Conservation (phyloP, 1,140 invertebrate species). For the Nasonia vitripennis region DNA sequence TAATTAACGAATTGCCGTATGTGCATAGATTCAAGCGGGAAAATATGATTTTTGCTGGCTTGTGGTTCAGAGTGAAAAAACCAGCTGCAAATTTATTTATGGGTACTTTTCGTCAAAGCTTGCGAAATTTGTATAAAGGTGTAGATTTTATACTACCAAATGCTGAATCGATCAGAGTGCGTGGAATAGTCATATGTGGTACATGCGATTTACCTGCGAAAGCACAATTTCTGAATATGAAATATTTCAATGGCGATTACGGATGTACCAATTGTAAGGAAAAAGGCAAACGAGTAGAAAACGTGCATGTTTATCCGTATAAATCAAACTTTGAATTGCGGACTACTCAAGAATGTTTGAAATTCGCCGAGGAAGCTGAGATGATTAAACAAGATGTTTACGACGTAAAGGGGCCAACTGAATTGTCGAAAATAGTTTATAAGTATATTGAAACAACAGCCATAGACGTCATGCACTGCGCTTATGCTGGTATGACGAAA, state of each 20-base stretch:
- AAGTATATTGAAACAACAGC: constrained; percentile 44
- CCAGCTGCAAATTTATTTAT: neutral
- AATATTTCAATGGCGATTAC: constrained; percentile 36
- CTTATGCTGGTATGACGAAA: constrained; percentile 43
- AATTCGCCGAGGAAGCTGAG: too few relatives aligned
- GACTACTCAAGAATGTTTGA: too few relatives aligned
- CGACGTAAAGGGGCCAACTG: too few relatives aligned
- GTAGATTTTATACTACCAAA: neutral
- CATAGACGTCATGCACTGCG: constrained; percentile 52
- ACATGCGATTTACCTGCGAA: too few relatives aligned
- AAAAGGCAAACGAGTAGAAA: neutral
- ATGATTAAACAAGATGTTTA: neutral
- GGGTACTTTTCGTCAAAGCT: neutral
- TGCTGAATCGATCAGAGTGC: too few relatives aligned
- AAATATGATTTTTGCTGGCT: neutral
- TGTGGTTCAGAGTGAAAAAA: neutral
- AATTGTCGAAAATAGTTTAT: constrained; percentile 22
- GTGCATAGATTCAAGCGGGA: neutral
- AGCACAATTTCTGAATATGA: constrained; percentile 3
- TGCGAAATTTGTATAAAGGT: neutral
- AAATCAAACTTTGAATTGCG: too few relatives aligned
- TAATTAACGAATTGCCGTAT: neutral
- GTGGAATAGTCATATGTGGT: too few relatives aligned
- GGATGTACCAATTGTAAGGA: constrained; percentile 27
- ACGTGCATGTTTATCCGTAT: constrained; percentile 11